A percentile compares a stretch with the other conserved stretches of the same genome.
These are phyloP conservation scores for Nematolebias whitei DNA, from an alignment of 2,113 vertebrate genomes.

Conservation along the genomic window DNA sequence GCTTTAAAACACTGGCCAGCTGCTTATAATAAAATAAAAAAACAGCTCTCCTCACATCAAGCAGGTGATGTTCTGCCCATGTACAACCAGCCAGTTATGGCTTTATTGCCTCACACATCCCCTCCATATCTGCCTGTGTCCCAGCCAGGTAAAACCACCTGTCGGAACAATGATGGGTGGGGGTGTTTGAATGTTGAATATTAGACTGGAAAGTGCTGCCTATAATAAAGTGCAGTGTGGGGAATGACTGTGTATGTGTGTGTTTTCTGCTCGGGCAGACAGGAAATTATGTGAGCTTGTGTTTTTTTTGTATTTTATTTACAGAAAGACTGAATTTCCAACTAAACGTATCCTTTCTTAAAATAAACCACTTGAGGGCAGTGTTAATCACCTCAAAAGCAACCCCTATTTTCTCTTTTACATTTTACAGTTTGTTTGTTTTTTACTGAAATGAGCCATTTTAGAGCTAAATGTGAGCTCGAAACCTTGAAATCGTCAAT, in stretches of 20 bases:
- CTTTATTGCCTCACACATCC: slow-evolving; percentile 79
- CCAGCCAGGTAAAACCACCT: slow-evolving; percentile 78
- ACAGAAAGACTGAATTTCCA: not conserved
- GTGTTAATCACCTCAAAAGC: slow-evolving; percentile 39
- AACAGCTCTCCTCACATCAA: slow-evolving; percentile 68
- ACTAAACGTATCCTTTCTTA: not conserved
- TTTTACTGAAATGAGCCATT: slow-evolving; percentile 1
- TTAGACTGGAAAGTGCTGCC: slow-evolving; percentile 42
- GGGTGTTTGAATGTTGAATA: slow-evolving; percentile 39
- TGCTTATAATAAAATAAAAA: slow-evolving; percentile 70
- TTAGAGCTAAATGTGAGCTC: not conserved
- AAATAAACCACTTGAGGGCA: slow-evolving; percentile 49
- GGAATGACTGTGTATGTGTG: not conserved
- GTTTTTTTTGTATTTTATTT: slow-evolving; percentile 1
- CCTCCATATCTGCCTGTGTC: slow-evolving; percentile 70
- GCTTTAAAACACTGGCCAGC: slow-evolving; percentile 74
- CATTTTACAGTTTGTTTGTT: not conserved
- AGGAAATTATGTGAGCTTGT: slow-evolving; percentile 1
- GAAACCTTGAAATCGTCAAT: not conserved
- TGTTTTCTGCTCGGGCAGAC: not conserved
- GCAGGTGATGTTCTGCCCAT: slow-evolving; percentile 75
- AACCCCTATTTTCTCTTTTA: not conserved
- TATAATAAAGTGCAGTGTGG: slow-evolving; percentile 46
- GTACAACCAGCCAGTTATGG: slow-evolving; percentile 75
- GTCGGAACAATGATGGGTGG: slow-evolving; percentile 72